Conservation (phyloP, 2,888 invertebrate species). For the Ophion ellenae region DNA sequence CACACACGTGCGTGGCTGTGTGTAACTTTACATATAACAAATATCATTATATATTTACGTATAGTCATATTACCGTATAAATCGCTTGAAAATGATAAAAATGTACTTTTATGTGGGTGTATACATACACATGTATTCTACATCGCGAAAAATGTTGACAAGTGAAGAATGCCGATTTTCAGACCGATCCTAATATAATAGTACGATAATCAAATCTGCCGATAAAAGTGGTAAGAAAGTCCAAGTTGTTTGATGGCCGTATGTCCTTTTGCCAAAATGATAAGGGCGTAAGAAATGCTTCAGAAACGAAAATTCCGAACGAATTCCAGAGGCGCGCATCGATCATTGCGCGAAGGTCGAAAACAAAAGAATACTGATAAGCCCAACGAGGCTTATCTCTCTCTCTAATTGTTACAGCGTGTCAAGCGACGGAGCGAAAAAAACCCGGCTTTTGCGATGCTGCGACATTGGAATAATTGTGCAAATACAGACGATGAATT, state of each 20-base stretch:
- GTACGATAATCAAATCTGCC: neutral
- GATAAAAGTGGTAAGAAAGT: neutral
- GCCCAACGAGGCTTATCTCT: neutral
- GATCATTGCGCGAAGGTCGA: neutral
- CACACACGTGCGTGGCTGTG: too few relatives aligned
- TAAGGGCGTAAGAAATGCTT: neutral
- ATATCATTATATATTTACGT: neutral
- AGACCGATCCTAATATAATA: neutral
- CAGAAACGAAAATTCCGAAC: neutral
- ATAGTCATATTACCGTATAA: neutral
- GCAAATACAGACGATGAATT: neutral
- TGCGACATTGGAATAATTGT: neutral
- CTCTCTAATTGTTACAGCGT: neutral
- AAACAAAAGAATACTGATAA: neutral
- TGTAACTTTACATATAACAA: too few relatives aligned
- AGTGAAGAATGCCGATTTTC: neutral
- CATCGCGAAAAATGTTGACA: neutral
- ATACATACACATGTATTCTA: neutral
- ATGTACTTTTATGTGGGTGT: neutral
- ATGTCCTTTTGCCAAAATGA: neutral
- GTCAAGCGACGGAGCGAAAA: neutral
- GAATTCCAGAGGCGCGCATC: neutral
- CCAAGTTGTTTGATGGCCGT: neutral
- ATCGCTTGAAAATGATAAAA: neutral
- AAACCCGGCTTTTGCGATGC: neutral